These are phyloP conservation scores for Protobothrops flavoviridis DNA, from an alignment of 2,113 vertebrate species.

Conservation along the genomic window DNA sequence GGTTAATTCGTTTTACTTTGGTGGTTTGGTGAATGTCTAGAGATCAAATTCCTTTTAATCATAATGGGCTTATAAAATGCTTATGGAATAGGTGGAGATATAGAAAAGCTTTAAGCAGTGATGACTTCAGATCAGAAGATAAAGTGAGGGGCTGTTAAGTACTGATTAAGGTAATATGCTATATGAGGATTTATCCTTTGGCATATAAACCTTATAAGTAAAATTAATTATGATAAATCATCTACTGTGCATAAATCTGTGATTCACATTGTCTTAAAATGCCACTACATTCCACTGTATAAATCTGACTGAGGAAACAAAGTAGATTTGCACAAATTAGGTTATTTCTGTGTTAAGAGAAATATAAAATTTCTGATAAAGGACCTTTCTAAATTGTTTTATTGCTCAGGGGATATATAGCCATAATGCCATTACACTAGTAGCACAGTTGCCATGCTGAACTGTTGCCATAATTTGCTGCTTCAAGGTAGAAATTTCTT, in stretches of 20 bases:
- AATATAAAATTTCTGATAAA: not conserved
- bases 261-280: constrained; percentile 13
- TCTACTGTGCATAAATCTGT: constrained; percentile 19
- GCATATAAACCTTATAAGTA: constrained; percentile 32
- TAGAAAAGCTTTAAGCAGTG: constrained; percentile 47
- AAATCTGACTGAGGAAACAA: constrained; percentile 13
- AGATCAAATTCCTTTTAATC: constrained; percentile 62
- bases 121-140: constrained; percentile 55
- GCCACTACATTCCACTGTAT: not conserved
- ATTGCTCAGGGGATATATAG: not conserved
- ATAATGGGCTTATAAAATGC: constrained; percentile 66
- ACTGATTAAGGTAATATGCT: constrained; percentile 56
- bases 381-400: not conserved
- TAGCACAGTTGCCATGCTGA: not conserved
- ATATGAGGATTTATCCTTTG: constrained; percentile 54
- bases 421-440: not conserved
- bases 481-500: not conserved
- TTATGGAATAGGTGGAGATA: constrained; percentile 48
- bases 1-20: constrained; percentile 56
- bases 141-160: constrained; percentile 47
- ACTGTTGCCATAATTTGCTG: not conserved
- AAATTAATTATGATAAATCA: constrained; percentile 5
- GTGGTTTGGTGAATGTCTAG: constrained; percentile 41
- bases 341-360: constrained; percentile 4
- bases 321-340: constrained; percentile 4